Evolutionary conservation across 1,140 invertebrate genomes (phyloP), one percentile per base, ranked within the genome.

Genomic region (Lucilia sericata): DNA sequence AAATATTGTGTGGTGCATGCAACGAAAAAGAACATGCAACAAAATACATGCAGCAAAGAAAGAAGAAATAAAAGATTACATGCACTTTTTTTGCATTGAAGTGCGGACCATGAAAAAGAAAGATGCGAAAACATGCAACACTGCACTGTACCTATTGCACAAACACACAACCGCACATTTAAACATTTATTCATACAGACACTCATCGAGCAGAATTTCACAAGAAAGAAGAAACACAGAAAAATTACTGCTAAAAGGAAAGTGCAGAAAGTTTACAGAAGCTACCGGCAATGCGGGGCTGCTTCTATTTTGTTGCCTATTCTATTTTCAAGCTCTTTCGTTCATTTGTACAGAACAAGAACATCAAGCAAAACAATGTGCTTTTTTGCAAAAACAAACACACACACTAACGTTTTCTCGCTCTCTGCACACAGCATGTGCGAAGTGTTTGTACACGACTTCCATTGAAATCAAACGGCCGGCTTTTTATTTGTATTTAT

Each of bases 401-500:
- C 25, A 47, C 17, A 80, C 76, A 49, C n/a, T 3, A 30, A 30
- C 25, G 25, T 30, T 30, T 3, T 30, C 25, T 30, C 25, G 25
- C 25, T 30, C 25, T 55, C 12, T 55, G 42, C 42, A 42, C 42
- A 42, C 42, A 42, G 5, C 42, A 42, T 42, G 42, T 42, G 42
- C 42, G 42, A 42, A 8, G 51, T 12, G 17, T n/a, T 55, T 49
- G 5, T 49, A 49, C 49, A 49, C 25, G 25, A 30, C 3, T 49
- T 49, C 9, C 13, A 49, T 49, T n/a, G 34, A 76, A 34, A 75
- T 34, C 74, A 34, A 75, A n/a, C 76, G 42, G 47, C 13, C 47
- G 30, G 83, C 76, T 81, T 81, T 84, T 60, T 82, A 81, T 82
- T 84, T 80, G 83, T 78, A 42, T 42, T 42, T 10, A 42, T 42